Evolutionary conservation across 2,113 vertebrate genomes (phyloP), one percentile per base, ranked within the genome.

Genomic region (Pedetes capensis): DNA sequence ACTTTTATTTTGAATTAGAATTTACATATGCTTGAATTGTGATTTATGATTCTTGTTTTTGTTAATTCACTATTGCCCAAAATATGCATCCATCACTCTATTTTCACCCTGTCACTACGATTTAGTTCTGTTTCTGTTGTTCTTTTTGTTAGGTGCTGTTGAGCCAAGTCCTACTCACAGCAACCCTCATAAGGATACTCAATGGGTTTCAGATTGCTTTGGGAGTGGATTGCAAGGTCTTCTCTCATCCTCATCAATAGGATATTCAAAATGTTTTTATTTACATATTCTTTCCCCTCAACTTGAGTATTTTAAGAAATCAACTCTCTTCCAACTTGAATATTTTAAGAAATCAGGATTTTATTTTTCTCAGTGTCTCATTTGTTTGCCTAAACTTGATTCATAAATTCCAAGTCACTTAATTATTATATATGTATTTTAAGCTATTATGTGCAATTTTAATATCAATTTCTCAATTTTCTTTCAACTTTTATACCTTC

Each of bases 1-100:
- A 16, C 6, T 71, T 93, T 89, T 64, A 76, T 71, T 79, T 78
- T 81, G 14, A 95, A 94, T 64, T 87, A n/a, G 49, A 53, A 59
- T 76, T 86, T 59, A 59, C n/a, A 11, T 51, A 66, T 51, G 11
- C 83, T 86, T 82, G 68, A 84, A 76, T 80, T 81, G 42, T 66
- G 11, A 89, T 72, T 80, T 81, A n/a, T 66, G 11, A 89, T 72
- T n/a, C 10, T 18, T 94, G n/a, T 11, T 89, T 80, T 76, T 87
- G 22, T 92, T 47, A 86, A n/a, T 69, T 69, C 92, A 9, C 27
- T 55, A 78, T 39, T 81, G 10, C 49, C 53, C 89, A 10, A 82
- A 89, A 64, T 5, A 59, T 37, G 76, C 59, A 51, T 14, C 74
- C 2, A 71, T 18, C 1, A 14, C 10, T 44, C 76, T 72, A 55